phyloP scores from a whole-genome alignment of 2,797 vertebrate species.

The Argyrosomus regius region DNA sequence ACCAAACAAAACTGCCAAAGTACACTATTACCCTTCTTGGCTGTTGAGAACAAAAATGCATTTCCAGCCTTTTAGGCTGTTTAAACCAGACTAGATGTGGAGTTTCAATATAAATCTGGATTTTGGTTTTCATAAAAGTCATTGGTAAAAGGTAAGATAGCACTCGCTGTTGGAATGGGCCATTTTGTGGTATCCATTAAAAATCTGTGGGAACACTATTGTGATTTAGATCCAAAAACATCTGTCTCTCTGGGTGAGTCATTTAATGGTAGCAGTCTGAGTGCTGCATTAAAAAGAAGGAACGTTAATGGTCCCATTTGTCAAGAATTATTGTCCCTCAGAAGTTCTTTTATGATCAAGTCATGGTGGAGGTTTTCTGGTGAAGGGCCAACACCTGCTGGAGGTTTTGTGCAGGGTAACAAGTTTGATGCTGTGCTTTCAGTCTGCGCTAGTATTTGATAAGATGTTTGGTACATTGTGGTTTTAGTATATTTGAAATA shows the following conservation, averaged over 20 bases:
- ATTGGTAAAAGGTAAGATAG: conserved; percentile 22
- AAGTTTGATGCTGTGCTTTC: background rate
- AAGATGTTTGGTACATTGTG: background rate
- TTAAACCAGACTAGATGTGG: conserved; percentile 28
- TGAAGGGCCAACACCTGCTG: background rate
- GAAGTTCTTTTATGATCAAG: conserved; percentile 20
- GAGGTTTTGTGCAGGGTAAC: background rate
- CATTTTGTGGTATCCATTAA: conserved; percentile 40
- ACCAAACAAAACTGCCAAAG: conserved; percentile 46
- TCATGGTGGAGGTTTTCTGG: conserved; percentile 5
- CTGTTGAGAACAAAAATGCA: conserved; percentile 26
- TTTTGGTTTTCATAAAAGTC: conserved; percentile 44
- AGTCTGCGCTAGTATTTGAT: background rate
- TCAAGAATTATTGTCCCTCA: conserved; percentile 22
- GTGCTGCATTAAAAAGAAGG: conserved; percentile 38
- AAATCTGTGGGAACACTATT: conserved; percentile 27
- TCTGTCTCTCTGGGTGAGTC: conserved; percentile 43
- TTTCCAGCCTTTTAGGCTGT: conserved; percentile 44
- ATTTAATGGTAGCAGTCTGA: conserved; percentile 43
- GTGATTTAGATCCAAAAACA: conserved; percentile 55
- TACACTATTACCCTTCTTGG: conserved; percentile 39
- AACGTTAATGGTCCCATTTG: conserved; percentile 33
- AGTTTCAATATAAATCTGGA: conserved; percentile 25
- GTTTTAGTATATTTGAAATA: background rate
- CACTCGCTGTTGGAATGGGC: conserved; percentile 12